phyloP scores from a whole-genome alignment of 1,140 invertebrate species.

The Paraescarpia echinospica region DNA sequence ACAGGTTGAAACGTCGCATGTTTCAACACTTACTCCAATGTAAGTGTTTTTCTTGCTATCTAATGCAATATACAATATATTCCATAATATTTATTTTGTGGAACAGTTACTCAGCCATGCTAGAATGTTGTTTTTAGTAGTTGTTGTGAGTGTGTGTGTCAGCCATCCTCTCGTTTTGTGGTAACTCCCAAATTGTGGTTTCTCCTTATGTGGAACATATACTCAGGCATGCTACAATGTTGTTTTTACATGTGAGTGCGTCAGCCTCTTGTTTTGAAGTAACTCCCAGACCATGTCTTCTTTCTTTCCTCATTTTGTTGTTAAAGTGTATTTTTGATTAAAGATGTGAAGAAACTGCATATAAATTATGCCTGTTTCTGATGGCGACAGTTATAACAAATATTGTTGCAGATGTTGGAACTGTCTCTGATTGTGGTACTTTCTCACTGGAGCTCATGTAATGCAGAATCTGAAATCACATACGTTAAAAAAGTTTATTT shows the following conservation, averaged over 20 bases:
- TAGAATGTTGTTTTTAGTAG: no score
- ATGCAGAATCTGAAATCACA: neutral
- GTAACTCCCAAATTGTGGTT: no score
- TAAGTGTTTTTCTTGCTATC: no score
- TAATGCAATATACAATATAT: no score
- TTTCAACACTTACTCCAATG: no score
- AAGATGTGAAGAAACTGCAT: neutral
- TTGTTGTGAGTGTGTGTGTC: no score
- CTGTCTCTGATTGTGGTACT: neutral
- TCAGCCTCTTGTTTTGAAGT: neutral
- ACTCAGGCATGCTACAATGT: neutral
- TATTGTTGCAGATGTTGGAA: neutral
- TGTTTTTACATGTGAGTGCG: neutral
- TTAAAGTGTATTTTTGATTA: neutral
- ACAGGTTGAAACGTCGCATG: no score
- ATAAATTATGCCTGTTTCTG: neutral
- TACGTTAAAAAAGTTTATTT: neutral
- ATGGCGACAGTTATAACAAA: neutral
- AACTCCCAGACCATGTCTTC: neutral
- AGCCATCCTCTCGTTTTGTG: no score
- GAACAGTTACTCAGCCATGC: no score
- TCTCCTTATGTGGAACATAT: neutral
- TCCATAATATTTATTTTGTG: no score
- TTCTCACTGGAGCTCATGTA: neutral
- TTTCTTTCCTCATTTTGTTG: neutral